Base-by-base conservation (phyloP, 2,113 vertebrate species). In the Salvelinus sp. region DNA sequence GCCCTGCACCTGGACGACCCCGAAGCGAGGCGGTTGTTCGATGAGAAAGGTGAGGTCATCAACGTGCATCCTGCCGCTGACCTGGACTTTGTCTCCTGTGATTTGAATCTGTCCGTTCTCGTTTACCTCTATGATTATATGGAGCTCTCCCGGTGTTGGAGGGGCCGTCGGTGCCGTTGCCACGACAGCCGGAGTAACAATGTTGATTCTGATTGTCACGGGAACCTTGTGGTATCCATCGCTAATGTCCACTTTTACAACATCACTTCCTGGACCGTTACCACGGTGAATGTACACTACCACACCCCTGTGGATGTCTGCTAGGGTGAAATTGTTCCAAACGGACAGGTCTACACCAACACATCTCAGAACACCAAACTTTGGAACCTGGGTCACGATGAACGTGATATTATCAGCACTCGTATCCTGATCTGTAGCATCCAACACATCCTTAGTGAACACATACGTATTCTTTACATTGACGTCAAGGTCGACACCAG, bases 1-100 rank as follows among this genome's bases (percentile, higher is more conserved):
- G 0, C 96, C 97, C 75, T 86, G 92, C 67, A 98, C 94, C 60
- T 96, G 83, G 82, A 99, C 96, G 85, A 92, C 93, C 7, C 97
- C 97, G 18, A 93, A 82, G 5, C 84, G 87, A 16, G 97, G 97
- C 0, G 92, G 92, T 74, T 95, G 92, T 80, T 97, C 95, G 9
- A 98, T 92, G 63, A 96, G 93, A 76, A 98, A 98, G 6, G 95
- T 98, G n/a, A 98, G 93, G 79, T 98, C 96, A 85, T 97, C 96
- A 0, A 94, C 94, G 80, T 95, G 93, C 65, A 92, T 93, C 71
- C 95, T 0, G 89, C 91, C 38, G 96, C 33, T 33, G 6, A 33
- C 96, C 83, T 95, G 95, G 88, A 99, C 96, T 3, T 98, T 91
- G 70, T 76, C 93, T 75, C 94, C 92, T 47, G 97, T 98, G 76